Evolutionary conservation across 1,140 invertebrate genomes (phyloP).

Genomic region (Wiebesia pumilae): DNA sequence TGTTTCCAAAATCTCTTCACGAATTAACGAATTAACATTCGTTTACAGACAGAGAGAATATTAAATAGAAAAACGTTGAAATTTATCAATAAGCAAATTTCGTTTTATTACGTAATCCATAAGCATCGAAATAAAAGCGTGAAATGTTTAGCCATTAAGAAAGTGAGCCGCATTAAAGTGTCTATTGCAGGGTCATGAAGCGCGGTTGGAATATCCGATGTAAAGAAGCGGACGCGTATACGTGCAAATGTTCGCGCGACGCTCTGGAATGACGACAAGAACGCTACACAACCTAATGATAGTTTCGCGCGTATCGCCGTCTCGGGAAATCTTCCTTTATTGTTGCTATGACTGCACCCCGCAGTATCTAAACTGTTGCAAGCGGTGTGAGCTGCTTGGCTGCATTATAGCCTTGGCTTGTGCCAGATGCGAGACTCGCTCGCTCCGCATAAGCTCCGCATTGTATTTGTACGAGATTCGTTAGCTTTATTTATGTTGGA

Average conservation of each 20-base stretch:
- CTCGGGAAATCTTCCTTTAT: slow-evolving; percentile 51
- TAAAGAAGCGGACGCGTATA: slow-evolving; percentile 6
- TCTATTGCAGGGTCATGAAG: background rate
- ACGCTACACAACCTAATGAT: background rate
- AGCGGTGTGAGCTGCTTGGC: slow-evolving; percentile 6
- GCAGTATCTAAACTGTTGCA: slow-evolving; percentile 39
- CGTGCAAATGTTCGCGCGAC: slow-evolving; percentile 26
- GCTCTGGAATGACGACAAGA: background rate
- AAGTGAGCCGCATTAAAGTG: background rate
- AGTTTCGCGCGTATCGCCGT: slow-evolving; percentile 38
- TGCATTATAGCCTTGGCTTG: background rate
- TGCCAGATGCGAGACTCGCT: background rate
- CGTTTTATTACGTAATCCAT: background rate
- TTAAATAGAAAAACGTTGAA: background rate
- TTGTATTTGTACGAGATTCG: background rate
- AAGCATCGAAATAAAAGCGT: background rate
- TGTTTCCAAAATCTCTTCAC: too few relatives aligned
- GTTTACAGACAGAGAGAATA: background rate
- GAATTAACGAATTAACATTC: too few relatives aligned
- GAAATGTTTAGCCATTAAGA: background rate
- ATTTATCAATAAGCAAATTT: background rate
- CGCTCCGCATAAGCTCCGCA: background rate
- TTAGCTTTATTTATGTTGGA: slow-evolving; percentile 16
- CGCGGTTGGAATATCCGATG: background rate
- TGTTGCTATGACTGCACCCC: slow-evolving; percentile 16